Evolutionary conservation across 2,888 invertebrate species (phyloP).

Genomic region (Choreutis nemorana): DNA sequence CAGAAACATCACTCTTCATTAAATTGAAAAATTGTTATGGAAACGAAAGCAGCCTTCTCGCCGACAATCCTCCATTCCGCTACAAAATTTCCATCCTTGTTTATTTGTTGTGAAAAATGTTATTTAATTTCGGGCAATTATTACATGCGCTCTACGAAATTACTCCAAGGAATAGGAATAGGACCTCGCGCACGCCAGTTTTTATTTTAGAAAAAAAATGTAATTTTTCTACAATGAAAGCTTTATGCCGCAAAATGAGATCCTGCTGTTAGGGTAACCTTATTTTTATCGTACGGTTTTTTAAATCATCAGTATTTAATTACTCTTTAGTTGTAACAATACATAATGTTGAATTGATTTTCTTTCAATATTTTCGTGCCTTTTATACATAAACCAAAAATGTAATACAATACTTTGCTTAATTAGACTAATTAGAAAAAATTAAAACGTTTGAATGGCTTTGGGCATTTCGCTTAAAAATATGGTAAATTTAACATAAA

Average conservation of each 20-base stretch:
- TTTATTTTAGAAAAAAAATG: slow-evolving; percentile 37
- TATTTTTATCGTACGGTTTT: slow-evolving; percentile 36
- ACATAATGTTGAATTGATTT: no score
- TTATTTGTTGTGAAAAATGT: slow-evolving; percentile 59
- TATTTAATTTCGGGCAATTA: slow-evolving; percentile 63
- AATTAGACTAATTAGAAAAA: no score
- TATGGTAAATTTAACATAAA: no score
- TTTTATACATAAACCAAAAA: no score
- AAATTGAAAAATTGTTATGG: slow-evolving; percentile 38
- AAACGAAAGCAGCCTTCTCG: slow-evolving; percentile 42
- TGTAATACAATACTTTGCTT: no score
- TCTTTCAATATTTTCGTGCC: no score
- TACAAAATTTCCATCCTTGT: slow-evolving; percentile 44
- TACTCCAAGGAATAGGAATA: slow-evolving; percentile 58
- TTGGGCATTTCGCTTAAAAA: no score
- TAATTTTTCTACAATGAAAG: slow-evolving; percentile 44
- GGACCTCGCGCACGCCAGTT: slow-evolving; percentile 42
- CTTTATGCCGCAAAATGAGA: slow-evolving; percentile 45
- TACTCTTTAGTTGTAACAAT: no score
- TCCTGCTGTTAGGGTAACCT: slow-evolving; percentile 44
- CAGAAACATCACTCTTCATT: slow-evolving; percentile 37
- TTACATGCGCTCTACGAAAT: slow-evolving; percentile 61
- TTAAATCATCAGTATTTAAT: no score
- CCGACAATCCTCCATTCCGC: slow-evolving; percentile 36
- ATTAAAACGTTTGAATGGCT: no score